Base-by-base conservation (phyloP, 2,797 vertebrate genomes). In the Parotocinclus haroldoi region DNA sequence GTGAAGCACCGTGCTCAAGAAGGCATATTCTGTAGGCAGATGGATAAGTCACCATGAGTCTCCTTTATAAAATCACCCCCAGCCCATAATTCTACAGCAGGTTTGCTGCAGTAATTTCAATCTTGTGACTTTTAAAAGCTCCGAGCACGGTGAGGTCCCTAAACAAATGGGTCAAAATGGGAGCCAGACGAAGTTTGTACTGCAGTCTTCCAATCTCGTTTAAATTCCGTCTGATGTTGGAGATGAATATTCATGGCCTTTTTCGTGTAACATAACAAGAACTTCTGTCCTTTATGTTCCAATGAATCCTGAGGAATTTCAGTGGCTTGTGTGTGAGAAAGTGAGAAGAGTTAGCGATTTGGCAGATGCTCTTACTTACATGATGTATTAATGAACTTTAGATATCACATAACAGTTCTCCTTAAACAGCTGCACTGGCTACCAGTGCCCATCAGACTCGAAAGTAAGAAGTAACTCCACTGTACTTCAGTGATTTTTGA, bases 281-380 rank as follows among this genome's bases (percentile, higher is more conserved):
- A 72, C 69, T 61, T 63, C 40, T 76, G 73, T 77, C 79, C 76
- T 79, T 63, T 74, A 19, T 50, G 55, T 69, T 72, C 64, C 79
- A 77, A 85, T 82, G 75, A 72, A 71, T 76, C 66, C 53, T 64
- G 68, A 39, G 58, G 63, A 55, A 65, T 81, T 83, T 82, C 75
- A 74, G 58, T 60, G 59, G 55, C 46, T 13, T 44, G 42, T 44
- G 17, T 56, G 38, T 40, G 37, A n/a, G 39, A 42, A 14, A 27
- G 27, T 27, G 27, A 5, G 27, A 27, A 27, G 27, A 27, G 27
- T 27, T 27, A 27, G 27, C 5, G 5, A 27, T 5, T 27, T 27
- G 27, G 27, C 2, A 2, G 27, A 27, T 27, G 27, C 27, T 27
- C 27, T 27, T 27, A 27, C 27, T 27, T 27, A 27, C 27, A 27